Evolutionary conservation across 2,797 vertebrate genomes (phyloP), one percentile per base, ranked within the genome.

Genomic region (Coendou prehensilis): DNA sequence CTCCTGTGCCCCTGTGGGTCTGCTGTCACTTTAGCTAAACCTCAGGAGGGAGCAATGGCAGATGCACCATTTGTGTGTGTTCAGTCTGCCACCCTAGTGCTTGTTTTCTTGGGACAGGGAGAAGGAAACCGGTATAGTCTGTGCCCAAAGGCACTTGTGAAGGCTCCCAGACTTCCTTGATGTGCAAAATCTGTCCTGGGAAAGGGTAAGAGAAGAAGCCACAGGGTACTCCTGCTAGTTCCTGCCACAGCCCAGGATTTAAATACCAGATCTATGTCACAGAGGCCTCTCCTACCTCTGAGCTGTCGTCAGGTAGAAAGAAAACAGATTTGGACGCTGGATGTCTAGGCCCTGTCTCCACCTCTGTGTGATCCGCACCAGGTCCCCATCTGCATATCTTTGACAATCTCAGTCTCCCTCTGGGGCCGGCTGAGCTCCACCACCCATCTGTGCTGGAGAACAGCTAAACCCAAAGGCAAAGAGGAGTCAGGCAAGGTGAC

Each of bases 341-440:
- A 69, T 6, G 7, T n/a, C 50, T 28, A n/a, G 47, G 50, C 23
- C 64, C 52, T 33, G n/a, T 50, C 17, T 56, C 57, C 6, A 54
- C 47, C 45, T 17, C 54, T 52, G 5, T 30, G n/a, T 6, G 0
- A 56, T 41, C 79, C 56, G 84, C 54, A 30, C 30, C 20, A 57
- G 79, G 33, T 1, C 47, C 45, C 50, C 6, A 18, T n/a, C 71
- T 52, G 59, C 64, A 50, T 41, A 79, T 13, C 67, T 85, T 86
- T 80, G 87, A 95, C 64, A 61, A 59, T 87, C 78, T 85, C 47
- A 26, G 64, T 82, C 80, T 83, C 88, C 92, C 84, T 59, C 28
- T 28, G 75, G 28, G 28, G 18, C 75, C 87, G 80, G 94, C 45
- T 20, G 83, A 71, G 41, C 37, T 75, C 71, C 67, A 52, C 47